phyloP scores from a whole-genome alignment of 1,140 invertebrate genomes.

The Drosophila triauraria region DNA sequence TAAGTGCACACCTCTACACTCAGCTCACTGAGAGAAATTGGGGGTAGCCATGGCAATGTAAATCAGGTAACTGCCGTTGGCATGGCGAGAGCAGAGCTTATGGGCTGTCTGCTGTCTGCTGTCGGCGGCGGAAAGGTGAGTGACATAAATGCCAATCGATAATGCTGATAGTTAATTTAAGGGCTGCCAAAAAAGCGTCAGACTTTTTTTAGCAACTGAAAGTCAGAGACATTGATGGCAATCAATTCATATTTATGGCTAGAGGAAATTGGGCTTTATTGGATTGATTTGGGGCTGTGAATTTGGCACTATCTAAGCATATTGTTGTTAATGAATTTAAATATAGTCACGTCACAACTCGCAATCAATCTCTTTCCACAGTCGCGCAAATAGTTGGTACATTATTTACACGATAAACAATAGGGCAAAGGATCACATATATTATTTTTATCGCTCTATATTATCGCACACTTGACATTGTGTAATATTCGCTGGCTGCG shows the following conservation, averaged over 20 bases:
- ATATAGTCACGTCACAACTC: slow-evolving; percentile 12
- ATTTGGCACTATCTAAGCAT: slow-evolving; percentile 33
- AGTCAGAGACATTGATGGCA: slow-evolving; percentile 12
- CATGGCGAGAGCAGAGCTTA: slow-evolving; percentile 25
- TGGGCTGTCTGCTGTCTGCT: background rate
- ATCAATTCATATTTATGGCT: slow-evolving; percentile 42
- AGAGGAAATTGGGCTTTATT: slow-evolving; percentile 40
- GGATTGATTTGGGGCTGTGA: slow-evolving; percentile 33
- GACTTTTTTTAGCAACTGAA: background rate
- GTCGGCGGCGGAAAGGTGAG: slow-evolving; percentile 1
- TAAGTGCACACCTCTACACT: slow-evolving; percentile 60
- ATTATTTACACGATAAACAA: slow-evolving; percentile 22
- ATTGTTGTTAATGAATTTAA: slow-evolving; percentile 46
- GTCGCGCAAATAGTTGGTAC: background rate
- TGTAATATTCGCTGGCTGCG: slow-evolving; percentile 24
- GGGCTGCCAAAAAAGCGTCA: slow-evolving; percentile 6
- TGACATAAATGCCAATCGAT: slow-evolving; percentile 24
- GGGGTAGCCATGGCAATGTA: slow-evolving; percentile 35
- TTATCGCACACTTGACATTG: slow-evolving; percentile 52
- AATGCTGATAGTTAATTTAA: slow-evolving; percentile 9
- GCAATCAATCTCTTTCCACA: slow-evolving; percentile 1
- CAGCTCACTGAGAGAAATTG: slow-evolving; percentile 40
- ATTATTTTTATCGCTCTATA: slow-evolving; percentile 41
- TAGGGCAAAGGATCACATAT: slow-evolving; percentile 20
- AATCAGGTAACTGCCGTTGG: slow-evolving; percentile 21